Base-by-base conservation (phyloP, 2,888 invertebrate genomes). In the Spisula subtruncata region DNA sequence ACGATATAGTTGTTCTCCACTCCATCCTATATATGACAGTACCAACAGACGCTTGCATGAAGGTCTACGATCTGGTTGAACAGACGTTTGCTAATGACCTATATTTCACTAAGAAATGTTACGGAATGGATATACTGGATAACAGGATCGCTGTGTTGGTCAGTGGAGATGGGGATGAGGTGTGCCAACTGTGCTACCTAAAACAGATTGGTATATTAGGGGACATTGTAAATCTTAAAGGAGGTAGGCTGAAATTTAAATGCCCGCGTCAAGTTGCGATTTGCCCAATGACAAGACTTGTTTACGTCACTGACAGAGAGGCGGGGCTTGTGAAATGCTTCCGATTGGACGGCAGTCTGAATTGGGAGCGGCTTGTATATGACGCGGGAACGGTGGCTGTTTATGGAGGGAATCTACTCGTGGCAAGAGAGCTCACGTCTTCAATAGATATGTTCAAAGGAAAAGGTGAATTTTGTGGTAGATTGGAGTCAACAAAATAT, bases 231-330 rank as follows among this genome's bases (percentile, higher is more conserved):
- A 75, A 66, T n/a, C 79, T 91, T 18, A 84, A 54, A 66, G 75
- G 81, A 18, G 91, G 91, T 18, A 46, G 83, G 6, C 56, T 81
- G 10, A 75, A 85, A 29, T 88, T 91, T 32, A 84, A 86, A 71
- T 54, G 32, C 16, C 91, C 89, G 12, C 79, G 86, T 54, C 82
- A 88, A 18, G 56, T 91, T 25, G 85, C 89, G 0, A 86, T 88
- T 20, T 91, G 91, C 82, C 80, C 88, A 0, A 20, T 88, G 35
- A 91, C 91, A 25, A 85, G 91, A n/a, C 60, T 91, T 29, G 51
- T 81, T 12, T 91, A 89, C 46, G 88, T 91, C 10, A 90, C 89
- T 32, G 91, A 91, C n/a, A 41, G 79, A 29, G 82, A 91, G 81
- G 82, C 86, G 32, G 88, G 89, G 12, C 32, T 88, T 12, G 75